Percentiles rank a stretch among this genome's conserved stretches.
These are phyloP conservation scores for Sebastes miniatus DNA, from an alignment of 2,797 vertebrate species.

Conservation along the genomic window DNA sequence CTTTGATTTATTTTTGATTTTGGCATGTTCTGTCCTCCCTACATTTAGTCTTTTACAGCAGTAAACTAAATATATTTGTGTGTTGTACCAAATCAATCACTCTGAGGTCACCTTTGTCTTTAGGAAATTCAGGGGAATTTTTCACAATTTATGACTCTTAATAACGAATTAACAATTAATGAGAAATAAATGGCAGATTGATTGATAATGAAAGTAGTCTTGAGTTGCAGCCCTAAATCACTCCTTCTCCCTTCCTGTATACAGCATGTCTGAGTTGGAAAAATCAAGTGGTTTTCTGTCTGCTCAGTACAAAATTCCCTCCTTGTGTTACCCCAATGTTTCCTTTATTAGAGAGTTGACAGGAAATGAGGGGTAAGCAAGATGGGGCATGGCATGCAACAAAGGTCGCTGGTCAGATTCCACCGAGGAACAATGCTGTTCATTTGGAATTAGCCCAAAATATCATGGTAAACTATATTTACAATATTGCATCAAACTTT, in stretches of 20 bases:
- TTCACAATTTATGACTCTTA: too few species aligned
- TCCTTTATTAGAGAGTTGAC: background rate
- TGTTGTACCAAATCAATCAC: too few species aligned
- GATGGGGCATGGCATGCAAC: background rate
- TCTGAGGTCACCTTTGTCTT: too few species aligned
- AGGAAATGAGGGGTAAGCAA: background rate
- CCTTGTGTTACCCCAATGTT: background rate
- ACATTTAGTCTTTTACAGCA: too few species aligned
- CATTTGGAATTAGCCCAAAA: background rate
- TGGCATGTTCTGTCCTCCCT: too few species aligned
- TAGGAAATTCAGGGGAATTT: too few species aligned
- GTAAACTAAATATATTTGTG: too few species aligned
- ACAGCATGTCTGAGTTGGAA: background rate
- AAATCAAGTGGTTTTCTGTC: background rate
- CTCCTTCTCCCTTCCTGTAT: too few species aligned
- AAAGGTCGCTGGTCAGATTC: background rate
- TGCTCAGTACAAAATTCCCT: too few species aligned
- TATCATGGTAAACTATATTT: background rate
- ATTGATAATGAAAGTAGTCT: background rate
- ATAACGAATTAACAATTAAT: too few species aligned
- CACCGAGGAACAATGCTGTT: background rate
- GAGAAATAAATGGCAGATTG: background rate
- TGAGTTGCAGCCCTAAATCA: background rate
- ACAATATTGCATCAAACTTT: background rate
- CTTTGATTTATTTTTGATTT: too few species aligned